Conservation (phyloP, 2,888 invertebrate species). For the Neelides folsomi region DNA sequence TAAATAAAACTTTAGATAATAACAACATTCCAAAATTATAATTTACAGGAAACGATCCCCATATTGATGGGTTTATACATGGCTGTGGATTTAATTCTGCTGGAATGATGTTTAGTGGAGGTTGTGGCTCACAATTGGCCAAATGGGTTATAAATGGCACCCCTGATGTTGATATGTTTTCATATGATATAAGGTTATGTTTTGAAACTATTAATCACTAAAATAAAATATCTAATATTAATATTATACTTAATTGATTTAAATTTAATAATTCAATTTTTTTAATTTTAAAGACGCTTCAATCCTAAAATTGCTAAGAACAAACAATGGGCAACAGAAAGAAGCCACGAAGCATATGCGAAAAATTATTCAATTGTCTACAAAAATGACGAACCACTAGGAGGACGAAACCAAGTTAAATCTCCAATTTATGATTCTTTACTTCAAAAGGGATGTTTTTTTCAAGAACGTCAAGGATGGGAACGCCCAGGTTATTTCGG, state of each 20-base stretch:
- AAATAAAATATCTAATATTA: too few species aligned
- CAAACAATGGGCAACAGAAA: constrained; percentile 61
- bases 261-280: neutral
- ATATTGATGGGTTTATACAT: constrained; percentile 57
- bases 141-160: constrained; percentile 71
- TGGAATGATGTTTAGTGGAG: constrained; percentile 83
- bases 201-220: neutral
- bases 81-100: constrained; percentile 81
- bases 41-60: constrained; percentile 37
- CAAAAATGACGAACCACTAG: constrained; percentile 67
- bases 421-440: constrained; percentile 57
- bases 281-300: constrained; percentile 45
- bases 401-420: constrained; percentile 57
- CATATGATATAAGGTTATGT: constrained; percentile 59
- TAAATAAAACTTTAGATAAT: neutral
- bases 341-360: constrained; percentile 79
- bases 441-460: constrained; percentile 64
- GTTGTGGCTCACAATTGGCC: constrained; percentile 70
- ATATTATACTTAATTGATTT: neutral
- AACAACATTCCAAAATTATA: too few species aligned
- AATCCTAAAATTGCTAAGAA: constrained; percentile 57
- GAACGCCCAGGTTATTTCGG: constrained; percentile 72
- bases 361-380: constrained; percentile 72
- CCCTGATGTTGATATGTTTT: constrained; percentile 71
- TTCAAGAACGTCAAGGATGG: constrained; percentile 78